Evolutionary conservation across 2,113 vertebrate genomes (phyloP), one percentile per base, ranked within the genome.

Genomic region (Bos javanicus): DNA sequence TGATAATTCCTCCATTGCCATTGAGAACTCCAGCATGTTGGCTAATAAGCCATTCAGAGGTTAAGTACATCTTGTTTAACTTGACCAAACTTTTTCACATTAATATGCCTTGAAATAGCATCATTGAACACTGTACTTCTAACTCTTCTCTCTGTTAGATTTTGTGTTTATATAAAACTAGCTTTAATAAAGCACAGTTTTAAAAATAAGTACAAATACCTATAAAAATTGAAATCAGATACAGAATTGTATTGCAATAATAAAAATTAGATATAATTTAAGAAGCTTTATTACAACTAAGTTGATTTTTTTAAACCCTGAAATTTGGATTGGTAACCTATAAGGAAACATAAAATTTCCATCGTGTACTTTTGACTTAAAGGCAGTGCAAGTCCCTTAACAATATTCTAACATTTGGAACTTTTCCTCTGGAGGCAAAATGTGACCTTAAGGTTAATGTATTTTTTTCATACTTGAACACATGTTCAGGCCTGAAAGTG

Each of bases 1-100:
- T 87, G 85, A 82, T 86, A 52, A 97, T 91, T 87, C 81, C 26
- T 87, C 21, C 13, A 59, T 30, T 89, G 28, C 28, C 50, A 36
- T 7, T 94, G 33, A 83, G 56, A 78, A n/a, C 33, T 94, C 19
- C 6, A 78, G 10, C 46, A 11, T 96, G 33, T 83, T 33, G 48
- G 56, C 59, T 91, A 91, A 94, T 97, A 91, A 97, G 15, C 71
- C 88, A 83, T 89, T 94, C 46, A 86, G 36, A 92, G 85, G 81
- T 95, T 97, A 97, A 95, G 14, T 85, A 60, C 78, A 6, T 85
- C 50, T 89, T 88, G 23, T 88, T 91, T 95, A 96, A 95, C 50
- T 36, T 90, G 71, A n/a, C 46, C 17, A 96, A 86, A 89, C 28
- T 83, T 82, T 82, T 91, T 80, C 19, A 86, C 7, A 59, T 91